Base-by-base conservation (phyloP, 2,797 vertebrate species). In the Periophthalmus magnuspinnatus region DNA sequence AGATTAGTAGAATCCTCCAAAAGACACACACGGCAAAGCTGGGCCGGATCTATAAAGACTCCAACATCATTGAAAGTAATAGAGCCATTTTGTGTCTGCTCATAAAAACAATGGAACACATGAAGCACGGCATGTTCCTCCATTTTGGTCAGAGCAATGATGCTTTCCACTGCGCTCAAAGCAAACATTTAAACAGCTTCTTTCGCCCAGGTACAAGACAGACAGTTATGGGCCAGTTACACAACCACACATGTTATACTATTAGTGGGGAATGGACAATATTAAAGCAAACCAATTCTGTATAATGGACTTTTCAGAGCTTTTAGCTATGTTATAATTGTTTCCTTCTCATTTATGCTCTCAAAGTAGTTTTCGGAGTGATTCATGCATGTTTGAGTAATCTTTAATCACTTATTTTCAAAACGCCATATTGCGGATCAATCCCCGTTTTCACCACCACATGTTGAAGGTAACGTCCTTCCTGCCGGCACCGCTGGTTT, bases 121-220 rank as follows among this genome's bases (percentile, higher is more conserved):
- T 60, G 19, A 38, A 22, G 24, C 34, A 50, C 28, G 34, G 41
- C 21, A 36, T 48, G 36, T 47, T 34, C 36, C 7, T 57, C 47
- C 36, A 13, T 28, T 62, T 45, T 64, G 36, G 32, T 59, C 47
- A 61, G n/a, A 45, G 45, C 59, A 47, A 3, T 45, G 47, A 60
- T 21, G 16, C 10, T 45, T 54, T 47, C 34, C 24, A 50, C 28
- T 5, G 41, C 16, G 66, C 69, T 75, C 50, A 50, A 54, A 58
- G 77, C 62, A 68, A 65, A 76, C 17, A 65, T 68, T 24, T 68
- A 11, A 70, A 75, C 63, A 48, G 36, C 52, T 34, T 6, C 28
- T 41, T 63, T 68, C n/a, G 50, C 57, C 50, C 61, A 69, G 50
- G 65, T 55, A 55, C 13, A 52, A 36, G 21, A 11, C 6, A 6